Percentiles rank a stretch among this genome's conserved stretches.
Conservation (phyloP, 2,888 invertebrate species). For the Drosophila tripunctata region DNA sequence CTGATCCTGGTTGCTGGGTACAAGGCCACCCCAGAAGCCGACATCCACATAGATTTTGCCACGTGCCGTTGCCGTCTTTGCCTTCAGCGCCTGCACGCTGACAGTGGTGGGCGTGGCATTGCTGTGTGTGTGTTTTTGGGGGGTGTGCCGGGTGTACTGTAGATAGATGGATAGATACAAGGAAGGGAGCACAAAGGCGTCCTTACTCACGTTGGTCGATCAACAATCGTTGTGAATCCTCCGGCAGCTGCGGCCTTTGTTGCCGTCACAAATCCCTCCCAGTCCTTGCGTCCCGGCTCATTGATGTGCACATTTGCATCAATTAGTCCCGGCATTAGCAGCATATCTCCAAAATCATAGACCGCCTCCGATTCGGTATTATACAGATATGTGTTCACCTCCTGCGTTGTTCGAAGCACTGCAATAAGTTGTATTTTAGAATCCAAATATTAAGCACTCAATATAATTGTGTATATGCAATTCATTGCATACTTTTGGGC, state of each 20-base stretch:
- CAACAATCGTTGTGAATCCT: slow-evolving; percentile 89
- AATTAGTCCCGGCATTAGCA: slow-evolving; percentile 89
- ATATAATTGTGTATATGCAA: too few relatives aligned
- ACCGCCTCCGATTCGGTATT: slow-evolving; percentile 85
- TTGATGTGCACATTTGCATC: slow-evolving; percentile 91
- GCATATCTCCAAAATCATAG: slow-evolving; percentile 85
- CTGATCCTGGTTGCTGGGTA: slow-evolving; percentile 87
- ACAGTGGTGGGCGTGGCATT: slow-evolving; percentile 90
- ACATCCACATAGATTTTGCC: slow-evolving; percentile 88
- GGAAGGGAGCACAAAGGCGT: not conserved
- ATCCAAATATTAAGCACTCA: too few relatives aligned
- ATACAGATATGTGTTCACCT: slow-evolving; percentile 85
- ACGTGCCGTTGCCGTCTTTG: slow-evolving; percentile 86
- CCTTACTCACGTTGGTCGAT: slow-evolving; percentile 88
- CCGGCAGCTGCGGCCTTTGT: slow-evolving; percentile 90
- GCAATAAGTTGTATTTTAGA: too few relatives aligned
- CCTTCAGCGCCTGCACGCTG: slow-evolving; percentile 86
- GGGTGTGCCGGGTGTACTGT: slow-evolving; percentile 15
- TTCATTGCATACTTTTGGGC: too few relatives aligned
- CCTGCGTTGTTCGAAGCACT: slow-evolving; percentile 85
- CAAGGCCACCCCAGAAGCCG: slow-evolving; percentile 92
- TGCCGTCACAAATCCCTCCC: slow-evolving; percentile 90
- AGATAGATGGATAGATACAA: not conserved
- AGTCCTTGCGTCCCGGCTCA: slow-evolving; percentile 89
- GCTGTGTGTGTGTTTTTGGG: slow-evolving; percentile 84